Base-by-base conservation (phyloP, 2,888 invertebrate genomes). In the Nemoura dubitans region DNA sequence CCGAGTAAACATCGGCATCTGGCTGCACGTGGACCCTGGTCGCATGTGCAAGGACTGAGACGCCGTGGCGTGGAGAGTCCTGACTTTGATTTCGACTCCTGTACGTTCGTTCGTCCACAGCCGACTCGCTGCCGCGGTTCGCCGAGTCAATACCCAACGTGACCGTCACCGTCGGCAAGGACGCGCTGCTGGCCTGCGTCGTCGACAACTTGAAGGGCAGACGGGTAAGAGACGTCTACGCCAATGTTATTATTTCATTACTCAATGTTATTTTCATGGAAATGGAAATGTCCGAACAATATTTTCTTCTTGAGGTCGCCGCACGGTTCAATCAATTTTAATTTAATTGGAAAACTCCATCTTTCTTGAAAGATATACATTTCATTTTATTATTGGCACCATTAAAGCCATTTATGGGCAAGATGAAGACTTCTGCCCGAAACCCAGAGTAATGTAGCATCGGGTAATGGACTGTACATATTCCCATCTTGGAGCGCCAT, bases 91-190 rank as follows among this genome's bases (percentile, higher is more conserved):
- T 36, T 36, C 36, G 36, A 36, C n/a, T 36, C 36, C 36, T 36
- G 36, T 36, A 36, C 36, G 36, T 29, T 7, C 86, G 87, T 87
- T 92, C 92, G 92, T 92, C 93, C 93, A 88, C 94, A 95, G 95
- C 94, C 91, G 93, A 94, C 76, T 93, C 94, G 89, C 92, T 96
- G 91, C 98, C 98, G 87, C 94, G 95, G 90, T 97, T 98, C 91
- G 96, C 97, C 88, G 97, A 97, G 91, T 96, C 96, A 85, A 97
- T 98, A 89, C 95, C 96, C 85, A 98, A 98, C 92, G 97, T 97
- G 89, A 98, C 98, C 28, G 97, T 97, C 89, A 96, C 97, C 80
- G 95, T 96, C 86, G 97, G 97, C 36, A 93, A 96, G 85, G 97
- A 98, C 92, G 97, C 97, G 28, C 93, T 97, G 36, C 93, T 98